Conservation (phyloP, 2,797 vertebrate genomes). For the Neosilurus hyrtlii region DNA sequence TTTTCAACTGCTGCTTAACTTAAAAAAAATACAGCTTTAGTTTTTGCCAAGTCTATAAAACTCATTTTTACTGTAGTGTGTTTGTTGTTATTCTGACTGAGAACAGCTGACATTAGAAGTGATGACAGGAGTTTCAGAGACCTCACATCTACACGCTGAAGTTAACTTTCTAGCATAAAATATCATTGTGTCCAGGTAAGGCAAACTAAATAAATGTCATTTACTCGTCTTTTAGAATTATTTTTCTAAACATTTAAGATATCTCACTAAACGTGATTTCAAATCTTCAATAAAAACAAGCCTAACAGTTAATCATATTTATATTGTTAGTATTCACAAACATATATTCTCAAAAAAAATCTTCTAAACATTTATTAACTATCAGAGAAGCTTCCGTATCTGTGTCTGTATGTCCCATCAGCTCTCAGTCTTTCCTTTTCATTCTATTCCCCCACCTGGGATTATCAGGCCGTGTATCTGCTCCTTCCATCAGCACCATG, state of each 20-base stretch:
- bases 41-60: conserved; percentile 25
- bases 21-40: neutral
- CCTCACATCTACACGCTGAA: neutral
- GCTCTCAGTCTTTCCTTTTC: conserved; percentile 14
- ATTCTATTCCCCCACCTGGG: conserved; percentile 17
- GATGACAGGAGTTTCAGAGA: neutral
- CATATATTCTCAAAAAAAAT: neutral
- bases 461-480: conserved; percentile 24
- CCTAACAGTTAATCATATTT: neutral
- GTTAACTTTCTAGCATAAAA: neutral
- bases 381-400: neutral
- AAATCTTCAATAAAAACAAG: neutral
- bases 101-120: conserved; percentile 21
- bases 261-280: neutral
- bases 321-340: neutral
- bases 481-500: conserved; percentile 33
- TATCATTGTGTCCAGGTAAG: neutral
- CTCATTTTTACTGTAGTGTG: conserved; percentile 25
- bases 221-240: neutral
- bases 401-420: conserved; percentile 22
- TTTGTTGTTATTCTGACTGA: conserved; percentile 21
- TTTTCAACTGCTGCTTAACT: conserved; percentile 61
- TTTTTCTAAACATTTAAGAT: no score
- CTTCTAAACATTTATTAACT: neutral
- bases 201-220: neutral